A percentile compares a stretch with the other conserved stretches of the same genome.
These are phyloP conservation scores for Pachyseris speciosa DNA, from an alignment of 64 coral and sea anemone species.

Conservation along the genomic window DNA sequence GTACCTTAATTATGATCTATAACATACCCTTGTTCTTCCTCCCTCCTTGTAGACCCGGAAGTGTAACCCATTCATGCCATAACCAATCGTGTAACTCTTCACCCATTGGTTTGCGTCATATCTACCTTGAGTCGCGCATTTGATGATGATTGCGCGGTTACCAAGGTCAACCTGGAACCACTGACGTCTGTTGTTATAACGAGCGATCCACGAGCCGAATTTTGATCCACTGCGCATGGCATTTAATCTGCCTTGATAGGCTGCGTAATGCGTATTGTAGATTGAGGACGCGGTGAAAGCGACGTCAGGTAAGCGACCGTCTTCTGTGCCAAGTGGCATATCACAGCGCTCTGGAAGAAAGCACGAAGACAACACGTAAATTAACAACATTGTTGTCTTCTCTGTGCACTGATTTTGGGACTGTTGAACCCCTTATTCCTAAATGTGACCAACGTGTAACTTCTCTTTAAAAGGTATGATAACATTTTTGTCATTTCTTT, in stretches of 20 bases:
- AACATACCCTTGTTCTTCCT: conserved; percentile 35
- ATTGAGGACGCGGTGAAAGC: conserved; percentile 60
- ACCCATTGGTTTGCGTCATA: conserved; percentile 75
- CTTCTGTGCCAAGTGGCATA: conserved; percentile 70
- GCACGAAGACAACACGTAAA: background rate
- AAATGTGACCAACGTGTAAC: too few relatives aligned
- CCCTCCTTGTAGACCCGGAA: conserved; percentile 58
- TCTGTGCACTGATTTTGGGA: too few relatives aligned
- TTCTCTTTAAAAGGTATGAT: too few relatives aligned
- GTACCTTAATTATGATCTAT: too few relatives aligned
- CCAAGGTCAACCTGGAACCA: conserved; percentile 69
- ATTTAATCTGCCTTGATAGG: conserved; percentile 75
- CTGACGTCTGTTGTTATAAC: conserved; percentile 55
- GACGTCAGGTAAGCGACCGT: conserved; percentile 68
- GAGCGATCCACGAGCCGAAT: conserved; percentile 78
- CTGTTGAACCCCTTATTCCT: too few relatives aligned
- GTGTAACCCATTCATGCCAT: conserved; percentile 38
- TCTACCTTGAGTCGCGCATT: conserved; percentile 62
- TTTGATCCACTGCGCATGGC: conserved; percentile 35
- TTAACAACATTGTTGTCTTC: too few relatives aligned
- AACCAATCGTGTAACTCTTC: conserved; percentile 23
- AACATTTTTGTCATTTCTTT: too few relatives aligned
- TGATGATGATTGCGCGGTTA: conserved; percentile 45
- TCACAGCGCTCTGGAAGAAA: conserved; percentile 54
- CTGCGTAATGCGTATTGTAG: conserved; percentile 25